These are phyloP conservation scores for Lutraria lutraria DNA, from an alignment of 2,888 invertebrate species.

Conservation along the genomic window DNA sequence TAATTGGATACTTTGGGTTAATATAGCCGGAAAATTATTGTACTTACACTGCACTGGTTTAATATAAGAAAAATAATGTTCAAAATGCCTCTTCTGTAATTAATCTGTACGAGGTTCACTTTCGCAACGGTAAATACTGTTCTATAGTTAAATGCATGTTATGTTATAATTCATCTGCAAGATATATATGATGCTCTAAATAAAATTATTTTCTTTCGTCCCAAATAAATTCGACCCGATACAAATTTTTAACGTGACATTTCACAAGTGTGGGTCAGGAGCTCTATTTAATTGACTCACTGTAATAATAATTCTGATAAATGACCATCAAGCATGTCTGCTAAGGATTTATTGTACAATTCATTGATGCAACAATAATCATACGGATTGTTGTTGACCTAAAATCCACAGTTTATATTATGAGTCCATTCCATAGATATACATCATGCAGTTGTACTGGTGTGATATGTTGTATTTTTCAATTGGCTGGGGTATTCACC, in stretches of 20 bases:
- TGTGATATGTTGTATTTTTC: too few relatives aligned
- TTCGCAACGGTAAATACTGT: not conserved
- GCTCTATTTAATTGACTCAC: too few relatives aligned
- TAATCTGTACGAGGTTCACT: not conserved
- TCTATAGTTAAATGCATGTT: not conserved
- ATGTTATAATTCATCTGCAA: not conserved
- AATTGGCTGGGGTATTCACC: too few relatives aligned
- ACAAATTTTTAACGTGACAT: not conserved
- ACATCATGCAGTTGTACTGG: too few relatives aligned
- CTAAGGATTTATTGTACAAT: too few relatives aligned
- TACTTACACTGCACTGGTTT: not conserved
- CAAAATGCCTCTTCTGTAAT: not conserved
- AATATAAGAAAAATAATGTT: not conserved
- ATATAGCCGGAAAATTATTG: not conserved
- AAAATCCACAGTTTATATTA: too few relatives aligned
- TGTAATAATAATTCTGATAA: too few relatives aligned
- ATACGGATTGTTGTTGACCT: too few relatives aligned
- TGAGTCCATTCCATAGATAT: too few relatives aligned
- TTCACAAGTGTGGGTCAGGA: too few relatives aligned
- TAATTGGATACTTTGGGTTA: not conserved
- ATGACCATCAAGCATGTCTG: too few relatives aligned
- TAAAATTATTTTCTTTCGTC: not conserved
- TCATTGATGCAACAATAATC: too few relatives aligned
- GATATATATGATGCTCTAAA: not conserved
- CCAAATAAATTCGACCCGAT: not conserved